Evolutionary conservation across 2,888 invertebrate species (phyloP).

Genomic region (Abscondita cerata): DNA sequence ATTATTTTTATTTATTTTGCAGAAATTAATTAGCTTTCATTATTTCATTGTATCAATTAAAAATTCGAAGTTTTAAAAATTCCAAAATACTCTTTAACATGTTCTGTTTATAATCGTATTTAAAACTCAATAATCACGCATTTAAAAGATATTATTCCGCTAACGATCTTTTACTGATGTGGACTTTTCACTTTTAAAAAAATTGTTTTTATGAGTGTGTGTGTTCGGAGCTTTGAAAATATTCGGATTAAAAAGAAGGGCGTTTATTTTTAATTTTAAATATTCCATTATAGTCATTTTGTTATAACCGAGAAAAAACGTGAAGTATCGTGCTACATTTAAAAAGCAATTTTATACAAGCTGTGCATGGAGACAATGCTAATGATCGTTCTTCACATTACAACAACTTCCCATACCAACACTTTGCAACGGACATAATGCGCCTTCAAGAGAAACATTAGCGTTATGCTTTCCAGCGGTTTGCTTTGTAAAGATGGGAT

Average conservation of each 20-base stretch:
- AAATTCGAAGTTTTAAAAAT: too few species aligned
- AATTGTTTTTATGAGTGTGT: too few species aligned
- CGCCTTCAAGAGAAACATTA: constrained; percentile 31
- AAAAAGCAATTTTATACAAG: constrained; percentile 35
- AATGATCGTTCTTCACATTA: constrained; percentile 35
- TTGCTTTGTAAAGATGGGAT: constrained; percentile 23
- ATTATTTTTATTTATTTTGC: too few species aligned
- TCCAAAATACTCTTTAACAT: too few species aligned
- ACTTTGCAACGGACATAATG: constrained; percentile 23
- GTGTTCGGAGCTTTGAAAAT: neutral
- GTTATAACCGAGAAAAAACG: constrained; percentile 31
- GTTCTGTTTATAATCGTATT: too few species aligned
- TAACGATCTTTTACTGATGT: constrained; percentile 6
- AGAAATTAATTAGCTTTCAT: too few species aligned
- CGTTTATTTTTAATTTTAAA: constrained; percentile 18
- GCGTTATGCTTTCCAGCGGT: constrained; percentile 28
- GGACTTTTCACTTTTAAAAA: too few species aligned
- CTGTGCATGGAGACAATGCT: constrained; percentile 37
- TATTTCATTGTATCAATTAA: too few species aligned
- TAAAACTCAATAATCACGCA: too few species aligned
- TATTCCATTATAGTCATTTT: constrained; percentile 22
- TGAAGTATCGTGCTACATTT: constrained; percentile 34
- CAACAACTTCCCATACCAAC: constrained; percentile 18
- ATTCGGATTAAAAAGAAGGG: constrained; percentile 3
- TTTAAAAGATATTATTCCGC: neutral